A percentile compares a stretch with the other conserved stretches of the same genome.
phyloP scores from a whole-genome alignment of 2,113 vertebrate genomes.

The Pongo abelii region DNA sequence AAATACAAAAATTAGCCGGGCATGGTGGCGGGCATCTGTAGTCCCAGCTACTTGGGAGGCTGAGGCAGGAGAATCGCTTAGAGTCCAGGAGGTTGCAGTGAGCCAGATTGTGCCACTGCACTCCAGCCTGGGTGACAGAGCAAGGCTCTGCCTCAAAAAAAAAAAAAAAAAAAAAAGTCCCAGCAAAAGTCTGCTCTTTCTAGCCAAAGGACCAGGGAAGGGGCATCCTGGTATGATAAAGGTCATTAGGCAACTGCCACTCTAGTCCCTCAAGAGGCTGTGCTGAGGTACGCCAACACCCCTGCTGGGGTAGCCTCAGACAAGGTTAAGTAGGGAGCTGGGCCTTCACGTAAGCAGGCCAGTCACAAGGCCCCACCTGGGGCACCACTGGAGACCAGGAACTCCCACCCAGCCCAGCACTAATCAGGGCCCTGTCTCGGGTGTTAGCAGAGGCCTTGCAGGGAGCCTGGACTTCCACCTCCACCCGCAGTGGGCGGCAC shows the following conservation, averaged over 20 bases:
- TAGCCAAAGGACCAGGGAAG: neutral
- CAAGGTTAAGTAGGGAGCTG: neutral
- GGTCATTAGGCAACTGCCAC: neutral
- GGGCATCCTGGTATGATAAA: neutral
- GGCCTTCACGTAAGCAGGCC: too few species aligned
- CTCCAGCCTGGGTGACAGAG: too few species aligned
- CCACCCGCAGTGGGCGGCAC: neutral
- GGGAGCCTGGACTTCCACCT: neutral
- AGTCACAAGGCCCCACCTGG: neutral
- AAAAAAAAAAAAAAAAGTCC: too few species aligned
- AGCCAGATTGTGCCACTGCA: too few species aligned
- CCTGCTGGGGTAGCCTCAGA: neutral
- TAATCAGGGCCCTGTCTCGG: too few species aligned
- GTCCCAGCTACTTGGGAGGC: too few species aligned
- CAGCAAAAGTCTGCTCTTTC: neutral
- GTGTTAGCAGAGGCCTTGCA: neutral
- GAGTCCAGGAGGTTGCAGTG: too few species aligned
- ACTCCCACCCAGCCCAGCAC: neutral
- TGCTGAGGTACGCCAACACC: neutral
- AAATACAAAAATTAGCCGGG: too few species aligned
- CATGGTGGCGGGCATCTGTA: too few species aligned
- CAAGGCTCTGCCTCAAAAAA: too few species aligned
- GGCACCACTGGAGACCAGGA: neutral
- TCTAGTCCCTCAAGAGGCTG: neutral
- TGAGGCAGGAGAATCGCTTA: too few species aligned